Evolutionary conservation across 2,797 vertebrate species (phyloP).

Genomic region (Paedocypris micromegethes): DNA sequence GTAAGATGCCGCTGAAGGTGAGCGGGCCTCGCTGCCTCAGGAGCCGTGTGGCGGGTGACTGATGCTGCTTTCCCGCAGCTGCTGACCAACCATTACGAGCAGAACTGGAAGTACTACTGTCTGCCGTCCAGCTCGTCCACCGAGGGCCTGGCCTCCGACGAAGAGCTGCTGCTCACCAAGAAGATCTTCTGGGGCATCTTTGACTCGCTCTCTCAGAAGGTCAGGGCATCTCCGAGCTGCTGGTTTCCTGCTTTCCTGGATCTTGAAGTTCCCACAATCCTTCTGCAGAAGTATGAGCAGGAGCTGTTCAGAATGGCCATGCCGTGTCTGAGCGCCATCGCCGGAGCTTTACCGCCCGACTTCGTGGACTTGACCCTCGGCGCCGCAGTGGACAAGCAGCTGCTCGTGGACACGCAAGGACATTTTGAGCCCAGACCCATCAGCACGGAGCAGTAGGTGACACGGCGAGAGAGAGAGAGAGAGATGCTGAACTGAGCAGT

Average conservation of each 20-base stretch:
- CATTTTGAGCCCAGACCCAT: constrained; percentile 98
- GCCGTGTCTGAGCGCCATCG: constrained; percentile 95
- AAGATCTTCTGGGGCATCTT: constrained; percentile 99
- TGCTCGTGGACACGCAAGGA: constrained; percentile 87
- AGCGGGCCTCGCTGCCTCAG: constrained; percentile 3
- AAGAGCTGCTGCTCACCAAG: constrained; percentile 93
- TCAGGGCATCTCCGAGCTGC: constrained; percentile 43
- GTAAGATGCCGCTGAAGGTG: constrained; percentile 99
- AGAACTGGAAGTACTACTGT: constrained; percentile 98
- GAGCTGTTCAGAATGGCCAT: constrained; percentile 98
- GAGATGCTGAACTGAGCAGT: background rate
- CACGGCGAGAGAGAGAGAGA: background rate
- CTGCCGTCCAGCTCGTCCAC: constrained; percentile 90
- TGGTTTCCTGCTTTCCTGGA: background rate
- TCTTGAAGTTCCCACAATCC: background rate
- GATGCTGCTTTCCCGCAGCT: constrained; percentile 66
- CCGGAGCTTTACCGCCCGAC: constrained; percentile 91
- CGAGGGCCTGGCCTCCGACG: constrained; percentile 88
- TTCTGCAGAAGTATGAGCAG: constrained; percentile 86
- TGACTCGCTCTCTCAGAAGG: constrained; percentile 95
- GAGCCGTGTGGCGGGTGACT: no score
- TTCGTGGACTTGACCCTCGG: constrained; percentile 86
- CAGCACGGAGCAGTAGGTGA: constrained; percentile 85
- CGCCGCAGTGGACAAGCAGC: constrained; percentile 81
- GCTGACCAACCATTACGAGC: constrained; percentile 93